Evolutionary conservation across 2,113 vertebrate genomes (phyloP).

Genomic region (Mus pahari): DNA sequence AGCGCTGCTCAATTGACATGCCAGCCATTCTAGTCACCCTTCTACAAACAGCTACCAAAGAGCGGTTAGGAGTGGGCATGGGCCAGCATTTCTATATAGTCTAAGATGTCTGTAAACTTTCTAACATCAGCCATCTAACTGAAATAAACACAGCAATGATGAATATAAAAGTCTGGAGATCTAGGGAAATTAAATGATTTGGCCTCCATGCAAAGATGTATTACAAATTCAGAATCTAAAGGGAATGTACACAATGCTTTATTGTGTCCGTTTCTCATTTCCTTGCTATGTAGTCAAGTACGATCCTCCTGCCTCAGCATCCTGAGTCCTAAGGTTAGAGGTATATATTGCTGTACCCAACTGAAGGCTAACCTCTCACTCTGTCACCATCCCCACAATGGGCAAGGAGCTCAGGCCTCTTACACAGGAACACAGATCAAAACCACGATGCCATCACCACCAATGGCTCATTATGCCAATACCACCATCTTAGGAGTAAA

Average conservation of each 20-base stretch:
- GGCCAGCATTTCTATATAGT: neutral
- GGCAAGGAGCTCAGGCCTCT: neutral
- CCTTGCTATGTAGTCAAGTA: neutral
- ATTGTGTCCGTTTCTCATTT: neutral
- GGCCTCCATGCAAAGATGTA: neutral
- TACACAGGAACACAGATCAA: too few species aligned
- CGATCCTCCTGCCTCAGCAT: neutral
- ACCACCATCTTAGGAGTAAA: neutral
- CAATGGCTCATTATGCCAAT: too few species aligned
- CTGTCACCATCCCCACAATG: neutral
- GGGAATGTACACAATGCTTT: neutral
- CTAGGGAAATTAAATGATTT: slow-evolving; percentile 2
- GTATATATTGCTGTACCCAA: neutral
- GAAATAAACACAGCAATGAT: neutral
- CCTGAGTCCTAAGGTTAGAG: neutral
- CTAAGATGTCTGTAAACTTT: neutral
- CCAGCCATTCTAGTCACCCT: neutral
- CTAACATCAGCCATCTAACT: neutral
- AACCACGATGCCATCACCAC: too few species aligned
- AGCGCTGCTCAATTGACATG: neutral
- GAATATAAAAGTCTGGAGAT: neutral
- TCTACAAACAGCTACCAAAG: neutral
- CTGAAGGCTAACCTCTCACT: neutral
- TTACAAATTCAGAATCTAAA: neutral
- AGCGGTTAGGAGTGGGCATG: fast-evolving